Evolutionary conservation across 2,797 vertebrate species (phyloP), one percentile per base, ranked within the genome.

Genomic region (Acipenser transmontanus): DNA sequence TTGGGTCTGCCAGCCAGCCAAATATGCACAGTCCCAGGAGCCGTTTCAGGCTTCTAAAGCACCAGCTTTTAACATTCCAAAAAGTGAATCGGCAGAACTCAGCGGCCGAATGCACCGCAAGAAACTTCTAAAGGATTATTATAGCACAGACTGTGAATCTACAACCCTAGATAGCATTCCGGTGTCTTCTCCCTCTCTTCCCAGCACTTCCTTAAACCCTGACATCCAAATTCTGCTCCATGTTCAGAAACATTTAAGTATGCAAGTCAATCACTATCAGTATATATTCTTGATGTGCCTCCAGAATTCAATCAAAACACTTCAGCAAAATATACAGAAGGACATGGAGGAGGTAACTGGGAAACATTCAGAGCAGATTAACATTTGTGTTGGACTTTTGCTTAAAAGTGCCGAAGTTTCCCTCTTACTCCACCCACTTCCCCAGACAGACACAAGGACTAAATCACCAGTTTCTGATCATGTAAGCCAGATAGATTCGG

Each of bases 251-350:
- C 92, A 90, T 47, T 82, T 99, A 66, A 98, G 95, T 68, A 77
- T 91, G 73, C 97, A 99, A 81, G 90, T 98, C 80, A 98, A 94
- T 88, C 97, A 99, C 80, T 89, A 91, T 76, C 97, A 99, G 80
- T 98, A 94, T 67, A 72, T 97, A 51, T 95, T 98, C 64, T 84
- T 99, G 76, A 88, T 98, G 72, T 86, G 89, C 63, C 93, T 99
- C 11, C 97, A 98, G 68, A 93, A 95, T 50, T 94, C 95, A 61
- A 87, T 99, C 68, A 88, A 93, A 71, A 73, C 90, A 13, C 90
- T 99, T 66, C 86, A 94, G 78, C 93, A 95, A 74, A 95, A 93
- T 6, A 77, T 99, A 52, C 92, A 92, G 79, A 92, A 93, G 69
- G 96, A 99, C 10, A 78, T 95, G 66, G 92, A 95, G 80, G 83